A percentile compares a stretch with the other conserved stretches of the same genome.
Evolutionary conservation across 2,888 invertebrate genomes (phyloP).

Genomic region (Lumbricus terrestris): DNA sequence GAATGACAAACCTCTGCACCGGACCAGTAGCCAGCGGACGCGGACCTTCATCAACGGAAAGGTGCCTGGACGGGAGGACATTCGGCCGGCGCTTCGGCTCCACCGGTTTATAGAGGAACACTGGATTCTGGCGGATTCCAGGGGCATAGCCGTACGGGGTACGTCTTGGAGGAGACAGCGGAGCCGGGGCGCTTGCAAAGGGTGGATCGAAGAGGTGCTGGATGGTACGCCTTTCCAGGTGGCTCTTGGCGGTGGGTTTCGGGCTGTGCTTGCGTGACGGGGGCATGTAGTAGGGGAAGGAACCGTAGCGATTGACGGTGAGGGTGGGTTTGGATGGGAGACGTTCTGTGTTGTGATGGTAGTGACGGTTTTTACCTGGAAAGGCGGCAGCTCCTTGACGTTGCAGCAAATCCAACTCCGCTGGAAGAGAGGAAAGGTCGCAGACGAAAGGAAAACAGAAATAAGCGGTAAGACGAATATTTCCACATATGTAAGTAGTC

Average conservation of each 20-base stretch:
- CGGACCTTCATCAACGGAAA: not conserved
- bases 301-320: not conserved
- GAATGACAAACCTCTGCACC: not conserved
- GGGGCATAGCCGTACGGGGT: not conserved
- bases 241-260: not conserved
- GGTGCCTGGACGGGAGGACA: not conserved
- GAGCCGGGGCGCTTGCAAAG: not conserved
- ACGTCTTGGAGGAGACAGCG: not conserved
- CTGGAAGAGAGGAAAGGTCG: not conserved
- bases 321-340: not conserved
- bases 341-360: not conserved
- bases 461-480: not conserved
- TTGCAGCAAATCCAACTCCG: conserved; percentile 3
- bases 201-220: not conserved
- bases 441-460: not conserved
- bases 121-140: not conserved
- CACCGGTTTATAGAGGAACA: not conserved
- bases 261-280: not conserved
- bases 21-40: not conserved
- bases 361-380: not conserved
- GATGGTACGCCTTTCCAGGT: not conserved
- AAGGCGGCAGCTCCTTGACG: not conserved
- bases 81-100: not conserved
- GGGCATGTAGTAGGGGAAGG: not conserved
- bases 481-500: not conserved